Conservation (phyloP, 2,888 invertebrate genomes). For the Drosophila parthenogenetica region DNA sequence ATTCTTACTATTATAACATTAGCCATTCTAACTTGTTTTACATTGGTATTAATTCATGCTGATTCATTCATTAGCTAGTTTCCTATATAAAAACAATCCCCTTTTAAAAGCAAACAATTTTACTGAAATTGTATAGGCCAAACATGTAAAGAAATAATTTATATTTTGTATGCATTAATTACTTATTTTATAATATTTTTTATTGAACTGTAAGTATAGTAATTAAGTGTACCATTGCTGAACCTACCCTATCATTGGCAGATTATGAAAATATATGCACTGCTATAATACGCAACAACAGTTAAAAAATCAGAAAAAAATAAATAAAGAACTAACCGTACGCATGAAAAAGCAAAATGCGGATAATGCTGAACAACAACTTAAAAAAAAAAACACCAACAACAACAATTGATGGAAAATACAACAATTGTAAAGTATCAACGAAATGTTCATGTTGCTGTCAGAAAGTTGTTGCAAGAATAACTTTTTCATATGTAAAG, state of each 20-base stretch:
- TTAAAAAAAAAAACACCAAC: slow-evolving; percentile 14
- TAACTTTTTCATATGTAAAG: slow-evolving; percentile 50
- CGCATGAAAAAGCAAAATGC: slow-evolving; percentile 64
- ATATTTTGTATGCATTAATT: too few relatives aligned
- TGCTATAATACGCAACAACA: slow-evolving; percentile 21
- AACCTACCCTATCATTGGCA: neutral
- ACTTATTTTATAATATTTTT: too few relatives aligned
- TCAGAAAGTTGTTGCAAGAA: slow-evolving; percentile 66
- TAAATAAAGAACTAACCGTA: slow-evolving; percentile 34
- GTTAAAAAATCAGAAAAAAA: neutral
- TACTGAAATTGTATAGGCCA: too few relatives aligned
- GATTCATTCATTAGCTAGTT: too few relatives aligned
- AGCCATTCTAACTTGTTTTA: too few relatives aligned
- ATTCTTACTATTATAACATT: too few relatives aligned
- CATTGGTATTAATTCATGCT: too few relatives aligned
- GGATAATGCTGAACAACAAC: slow-evolving; percentile 56
- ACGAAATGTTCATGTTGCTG: slow-evolving; percentile 37
- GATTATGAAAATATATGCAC: slow-evolving; percentile 12
- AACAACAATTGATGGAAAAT: slow-evolving; percentile 3
- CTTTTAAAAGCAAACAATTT: too few relatives aligned
- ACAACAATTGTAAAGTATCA: slow-evolving; percentile 39
- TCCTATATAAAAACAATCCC: too few relatives aligned
- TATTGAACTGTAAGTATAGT: too few relatives aligned
- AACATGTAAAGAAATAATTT: too few relatives aligned
- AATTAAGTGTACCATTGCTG: neutral